These are phyloP conservation scores for Periophthalmus modestus DNA, from an alignment of 2,113 vertebrate species.

Conservation along the genomic window DNA sequence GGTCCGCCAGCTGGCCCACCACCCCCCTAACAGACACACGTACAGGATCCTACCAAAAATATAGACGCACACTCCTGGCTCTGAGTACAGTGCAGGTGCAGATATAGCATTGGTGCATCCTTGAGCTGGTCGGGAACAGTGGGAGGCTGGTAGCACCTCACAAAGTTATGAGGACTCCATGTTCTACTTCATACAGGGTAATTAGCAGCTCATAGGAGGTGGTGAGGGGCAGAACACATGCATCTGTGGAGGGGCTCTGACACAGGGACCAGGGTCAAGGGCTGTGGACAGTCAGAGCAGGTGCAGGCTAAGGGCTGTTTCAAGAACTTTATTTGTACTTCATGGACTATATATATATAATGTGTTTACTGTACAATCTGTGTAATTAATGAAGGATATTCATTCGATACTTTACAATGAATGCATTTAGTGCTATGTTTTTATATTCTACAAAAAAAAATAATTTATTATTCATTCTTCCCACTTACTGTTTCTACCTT, in stretches of 20 bases:
- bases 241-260: background rate
- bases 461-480: no score
- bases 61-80: slow-evolving; percentile 41
- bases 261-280: slow-evolving; percentile 1
- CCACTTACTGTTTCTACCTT: background rate
- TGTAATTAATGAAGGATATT: background rate
- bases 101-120: slow-evolving; percentile 38
- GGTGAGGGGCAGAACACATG: background rate
- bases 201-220: background rate
- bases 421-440: background rate
- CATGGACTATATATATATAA: background rate
- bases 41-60: slow-evolving; percentile 7
- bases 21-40: slow-evolving; percentile 48
- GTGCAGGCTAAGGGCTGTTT: background rate
- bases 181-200: slow-evolving; percentile 7
- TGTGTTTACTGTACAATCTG: background rate
- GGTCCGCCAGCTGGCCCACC: slow-evolving; percentile 67
- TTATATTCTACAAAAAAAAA: background rate
- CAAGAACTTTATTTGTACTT: background rate
- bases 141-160: slow-evolving; percentile 7
- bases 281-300: background rate
- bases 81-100: slow-evolving; percentile 44
- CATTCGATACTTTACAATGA: no score
- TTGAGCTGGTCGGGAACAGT: slow-evolving; percentile 28
- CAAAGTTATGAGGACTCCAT: background rate